Evolutionary conservation across 1,140 invertebrate species (phyloP), one percentile per base, ranked within the genome.

Genomic region (Lasaia peninsularis): DNA sequence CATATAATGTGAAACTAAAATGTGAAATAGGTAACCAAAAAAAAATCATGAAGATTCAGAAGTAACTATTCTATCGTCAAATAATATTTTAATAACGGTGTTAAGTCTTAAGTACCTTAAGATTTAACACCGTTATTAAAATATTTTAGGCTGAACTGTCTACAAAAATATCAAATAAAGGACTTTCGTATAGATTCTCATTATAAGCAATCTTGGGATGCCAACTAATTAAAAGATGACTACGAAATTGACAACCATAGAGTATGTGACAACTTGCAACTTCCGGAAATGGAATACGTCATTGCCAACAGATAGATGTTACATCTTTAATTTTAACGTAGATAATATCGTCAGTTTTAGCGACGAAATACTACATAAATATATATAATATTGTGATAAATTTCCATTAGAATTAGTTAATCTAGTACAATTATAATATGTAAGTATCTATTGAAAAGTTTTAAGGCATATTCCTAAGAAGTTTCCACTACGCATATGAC

Each of bases 241-340:
- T 14, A 11, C 0, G 8, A 52, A 8, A 31, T 4, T 28, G 14
- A 52, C 28, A 33, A 18, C 7, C 24, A 52, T 33, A 33, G 14
- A 52, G 31, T 20, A 52, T 62, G 62, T 71, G 69, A 64, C 69
- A 66, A 63, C 40, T 70, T 57, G 32, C 20, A 35, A 67, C 53
- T 67, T 63, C 80, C 81, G 79, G 79, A 83, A 81, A 71, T 80
- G 74, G 76, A 71, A 69, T 80, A 87, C 82, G 84, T 87, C 84
- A 87, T 79, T 87, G 84, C 82, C 85, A 88, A 85, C 85, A 86
- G 76, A 81, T 82, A 79, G 72, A 75, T 78, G 74, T 73, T 80
- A 78, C 71, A 71, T 78, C 67, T 69, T 69, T 72, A 16, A 71
- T 62, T 65, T 67, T 67, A 61, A 57, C 52, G 55, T 78, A 68